Conservation (phyloP, 2,797 vertebrate species). For the Arnoldichthys spilopterus region DNA sequence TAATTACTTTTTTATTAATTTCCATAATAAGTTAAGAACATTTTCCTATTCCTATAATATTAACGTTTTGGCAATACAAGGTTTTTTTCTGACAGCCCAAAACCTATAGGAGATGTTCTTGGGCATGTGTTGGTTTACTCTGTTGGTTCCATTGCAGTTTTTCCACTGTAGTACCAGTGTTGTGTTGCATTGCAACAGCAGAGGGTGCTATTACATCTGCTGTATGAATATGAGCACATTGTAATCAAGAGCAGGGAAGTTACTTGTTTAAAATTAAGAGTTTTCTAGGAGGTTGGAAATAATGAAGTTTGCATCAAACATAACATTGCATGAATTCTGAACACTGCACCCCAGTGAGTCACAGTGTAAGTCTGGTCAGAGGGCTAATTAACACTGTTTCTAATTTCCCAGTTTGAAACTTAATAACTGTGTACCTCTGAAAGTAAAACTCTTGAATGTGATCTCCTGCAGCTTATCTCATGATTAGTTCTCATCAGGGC, state of each 20-base stretch:
- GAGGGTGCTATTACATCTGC: constrained; percentile 32
- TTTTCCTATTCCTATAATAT: too few species aligned
- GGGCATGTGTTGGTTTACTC: too few species aligned
- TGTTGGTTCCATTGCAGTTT: too few species aligned
- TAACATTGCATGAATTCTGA: not conserved
- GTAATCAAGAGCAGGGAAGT: not conserved
- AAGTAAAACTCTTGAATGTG: constrained; percentile 14
- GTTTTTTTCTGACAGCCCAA: too few species aligned
- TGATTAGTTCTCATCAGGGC: constrained; percentile 41
- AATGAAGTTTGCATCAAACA: not conserved
- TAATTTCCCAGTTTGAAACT: constrained; percentile 12
- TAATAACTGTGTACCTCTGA: constrained; percentile 14
- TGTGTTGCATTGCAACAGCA: constrained; percentile 30
- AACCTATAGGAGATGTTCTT: too few species aligned
- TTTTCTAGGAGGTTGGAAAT: not conserved
- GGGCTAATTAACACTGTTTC: constrained; percentile 22
- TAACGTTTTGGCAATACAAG: too few species aligned
- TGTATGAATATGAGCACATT: not conserved
- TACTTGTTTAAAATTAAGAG: not conserved
- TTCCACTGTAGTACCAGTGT: not conserved
- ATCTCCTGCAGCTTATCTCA: constrained; percentile 27
- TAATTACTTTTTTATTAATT: too few species aligned
- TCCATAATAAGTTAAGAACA: too few species aligned
- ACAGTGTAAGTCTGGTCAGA: not conserved
- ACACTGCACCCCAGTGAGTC: not conserved